phyloP scores from a whole-genome alignment of 37 sponge, comb jelly and placozoan genomes.

The Aphrocallistes beatrix region DNA sequence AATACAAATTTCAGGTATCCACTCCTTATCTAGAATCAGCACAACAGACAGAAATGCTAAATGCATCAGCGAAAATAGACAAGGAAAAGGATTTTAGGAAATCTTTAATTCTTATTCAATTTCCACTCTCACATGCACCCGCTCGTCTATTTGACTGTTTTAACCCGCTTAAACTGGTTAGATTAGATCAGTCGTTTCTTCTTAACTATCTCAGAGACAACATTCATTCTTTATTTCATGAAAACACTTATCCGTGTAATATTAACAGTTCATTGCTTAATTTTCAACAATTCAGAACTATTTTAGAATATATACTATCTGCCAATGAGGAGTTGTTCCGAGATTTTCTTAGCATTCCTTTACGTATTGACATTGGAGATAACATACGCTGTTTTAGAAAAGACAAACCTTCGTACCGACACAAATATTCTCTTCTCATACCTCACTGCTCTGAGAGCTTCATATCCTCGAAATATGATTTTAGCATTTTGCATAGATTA shows the following conservation, averaged over 20 bases:
- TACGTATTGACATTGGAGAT: not conserved
- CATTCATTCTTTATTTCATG: not conserved
- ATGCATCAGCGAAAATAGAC: not conserved
- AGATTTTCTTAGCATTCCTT: not conserved
- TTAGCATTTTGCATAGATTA: not conserved
- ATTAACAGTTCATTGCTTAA: not conserved
- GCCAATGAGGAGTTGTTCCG: not conserved
- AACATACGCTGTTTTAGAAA: not conserved
- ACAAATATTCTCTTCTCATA: not conserved
- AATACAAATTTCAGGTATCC: not conserved
- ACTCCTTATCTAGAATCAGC: not conserved
- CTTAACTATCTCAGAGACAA: not conserved
- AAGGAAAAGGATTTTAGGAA: not conserved
- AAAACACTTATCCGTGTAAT: not conserved
- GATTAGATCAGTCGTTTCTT: not conserved
- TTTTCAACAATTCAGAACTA: not conserved
- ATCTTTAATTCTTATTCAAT: not conserved
- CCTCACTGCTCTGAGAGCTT: not conserved
- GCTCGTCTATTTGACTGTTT: not conserved
- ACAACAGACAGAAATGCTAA: not conserved
- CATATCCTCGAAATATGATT: not conserved
- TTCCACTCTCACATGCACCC: not conserved
- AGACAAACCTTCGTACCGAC: not conserved
- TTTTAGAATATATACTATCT: not conserved
- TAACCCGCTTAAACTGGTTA: not conserved